Base-by-base conservation (phyloP, 1,140 invertebrate genomes). In the Drosophila guanche region DNA sequence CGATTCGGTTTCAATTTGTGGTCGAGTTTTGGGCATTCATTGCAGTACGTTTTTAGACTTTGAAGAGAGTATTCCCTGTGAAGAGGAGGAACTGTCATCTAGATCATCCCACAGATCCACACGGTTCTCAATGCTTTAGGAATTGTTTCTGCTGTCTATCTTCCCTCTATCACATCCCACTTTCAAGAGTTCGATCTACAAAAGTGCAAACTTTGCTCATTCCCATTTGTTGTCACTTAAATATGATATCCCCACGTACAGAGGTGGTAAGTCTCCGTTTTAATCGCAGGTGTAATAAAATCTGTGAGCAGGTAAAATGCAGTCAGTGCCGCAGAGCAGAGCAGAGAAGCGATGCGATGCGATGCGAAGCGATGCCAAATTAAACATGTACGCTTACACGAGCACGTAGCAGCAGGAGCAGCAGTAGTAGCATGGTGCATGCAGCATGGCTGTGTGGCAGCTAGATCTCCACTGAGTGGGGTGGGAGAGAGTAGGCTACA, bases 321-420 rank as follows among this genome's bases (percentile, higher is more conserved):
- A 73, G 33, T 51, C 58, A 63, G 65, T 43, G 70, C 76, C 76
- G 56, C 66, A 47, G 33, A 37, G 33, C 10, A 37, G 33, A 65
- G 60, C 10, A 37, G 33, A 65, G 60, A 75, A 71, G 66, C 84
- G 16, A 20, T 20, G 16, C 16, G 16, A 81, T 53, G 75, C 71
- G 79, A 20, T 20, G 16, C 16, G 16, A 81, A 48, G 75, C 71
- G 79, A 85, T 72, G 76, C 62, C 80, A 85, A 84, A 84, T 84
- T 85, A 85, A 84, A 84, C 76, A 84, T 83, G 78, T 62, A 81
- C 73, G 79, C 78, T 84, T 79, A 84, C 74, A 78, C 63, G 73
- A 75, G 79, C 78, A 81, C 73, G 78, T 81, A 72, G 51, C 42
- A 72, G 51, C 42, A 10, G 23, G 16, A 7, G 33, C 25, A 22